These are phyloP conservation scores for Macrosteles quadrilineatus DNA, from an alignment of 1,140 invertebrate genomes.

Conservation along the genomic window DNA sequence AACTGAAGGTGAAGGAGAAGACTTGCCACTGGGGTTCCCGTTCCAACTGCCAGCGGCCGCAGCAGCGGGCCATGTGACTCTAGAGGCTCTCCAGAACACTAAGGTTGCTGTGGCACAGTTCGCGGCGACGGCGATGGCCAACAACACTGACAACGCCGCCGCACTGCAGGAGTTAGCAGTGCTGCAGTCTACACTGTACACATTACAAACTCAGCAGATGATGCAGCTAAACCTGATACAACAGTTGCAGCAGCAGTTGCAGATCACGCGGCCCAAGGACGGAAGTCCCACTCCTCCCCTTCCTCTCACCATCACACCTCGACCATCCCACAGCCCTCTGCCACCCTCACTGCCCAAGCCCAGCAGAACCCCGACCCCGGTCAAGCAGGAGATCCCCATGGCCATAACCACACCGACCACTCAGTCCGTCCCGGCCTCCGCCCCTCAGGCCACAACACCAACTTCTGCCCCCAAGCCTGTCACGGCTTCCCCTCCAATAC, in stretches of 20 bases:
- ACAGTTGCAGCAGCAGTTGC: constrained; percentile 86
- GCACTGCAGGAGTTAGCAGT: constrained; percentile 87
- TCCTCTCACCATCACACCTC: constrained; percentile 53
- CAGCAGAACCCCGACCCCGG: constrained; percentile 38
- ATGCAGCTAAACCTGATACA: constrained; percentile 91
- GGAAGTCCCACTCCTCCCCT: constrained; percentile 46
- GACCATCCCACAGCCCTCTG: constrained; percentile 50
- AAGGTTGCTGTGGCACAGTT: constrained; percentile 95
- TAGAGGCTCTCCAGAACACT: constrained; percentile 90
- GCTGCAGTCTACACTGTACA: constrained; percentile 86
- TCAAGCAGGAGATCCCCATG: constrained; percentile 32
- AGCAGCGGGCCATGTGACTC: constrained; percentile 77
- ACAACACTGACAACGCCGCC: constrained; percentile 72
- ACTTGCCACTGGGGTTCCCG: constrained; percentile 55
- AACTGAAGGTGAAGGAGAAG: constrained; percentile 53
- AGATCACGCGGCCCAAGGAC: constrained; percentile 58
- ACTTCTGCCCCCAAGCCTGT: constrained; percentile 51
- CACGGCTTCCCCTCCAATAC: constrained; percentile 55
- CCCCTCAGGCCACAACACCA: constrained; percentile 43
- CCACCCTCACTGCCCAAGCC: constrained; percentile 43
- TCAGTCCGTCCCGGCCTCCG: constrained; percentile 41
- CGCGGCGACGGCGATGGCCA: constrained; percentile 78
- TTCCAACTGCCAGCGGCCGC: constrained; percentile 55
- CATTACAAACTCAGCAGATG: constrained; percentile 90
- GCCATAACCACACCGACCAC: constrained; percentile 45